Evolutionary conservation across 2,113 vertebrate species (phyloP).

Genomic region (Prolemur simus): DNA sequence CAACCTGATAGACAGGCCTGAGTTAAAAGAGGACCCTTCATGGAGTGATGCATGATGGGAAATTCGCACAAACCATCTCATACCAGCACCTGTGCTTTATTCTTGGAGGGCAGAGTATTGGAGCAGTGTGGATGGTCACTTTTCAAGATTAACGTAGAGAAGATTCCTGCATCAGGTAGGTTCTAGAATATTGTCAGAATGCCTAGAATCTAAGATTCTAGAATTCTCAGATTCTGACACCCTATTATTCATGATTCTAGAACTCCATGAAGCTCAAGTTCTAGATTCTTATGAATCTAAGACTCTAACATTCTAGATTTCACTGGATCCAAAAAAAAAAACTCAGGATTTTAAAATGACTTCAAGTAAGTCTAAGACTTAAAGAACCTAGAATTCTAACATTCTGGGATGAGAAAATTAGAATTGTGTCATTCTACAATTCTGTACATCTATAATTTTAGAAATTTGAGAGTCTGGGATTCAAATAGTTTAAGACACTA

Average conservation of each 20-base stretch:
- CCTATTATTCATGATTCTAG: background rate
- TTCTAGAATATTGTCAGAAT: background rate
- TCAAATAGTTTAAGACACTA: background rate
- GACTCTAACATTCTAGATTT: background rate
- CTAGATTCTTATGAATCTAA: background rate
- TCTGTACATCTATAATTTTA: background rate
- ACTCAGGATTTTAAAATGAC: background rate
- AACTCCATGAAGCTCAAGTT: background rate
- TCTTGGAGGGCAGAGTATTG: background rate
- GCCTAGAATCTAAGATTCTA: background rate
- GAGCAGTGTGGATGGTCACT: background rate
- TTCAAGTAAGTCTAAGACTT: background rate
- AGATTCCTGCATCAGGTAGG: background rate
- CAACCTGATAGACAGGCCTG: background rate
- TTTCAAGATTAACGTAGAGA: background rate
- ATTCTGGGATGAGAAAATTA: background rate
- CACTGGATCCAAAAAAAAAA: background rate
- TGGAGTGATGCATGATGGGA: constrained; percentile 48
- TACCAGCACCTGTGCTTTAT: background rate
- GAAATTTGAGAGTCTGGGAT: background rate
- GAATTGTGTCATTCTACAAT: background rate
- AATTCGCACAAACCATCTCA: background rate
- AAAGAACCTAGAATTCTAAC: background rate
- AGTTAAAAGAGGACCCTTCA: background rate
- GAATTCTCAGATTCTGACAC: background rate